Conservation (phyloP, 1,140 invertebrate species). For the Plectrocnemia conspersa region DNA sequence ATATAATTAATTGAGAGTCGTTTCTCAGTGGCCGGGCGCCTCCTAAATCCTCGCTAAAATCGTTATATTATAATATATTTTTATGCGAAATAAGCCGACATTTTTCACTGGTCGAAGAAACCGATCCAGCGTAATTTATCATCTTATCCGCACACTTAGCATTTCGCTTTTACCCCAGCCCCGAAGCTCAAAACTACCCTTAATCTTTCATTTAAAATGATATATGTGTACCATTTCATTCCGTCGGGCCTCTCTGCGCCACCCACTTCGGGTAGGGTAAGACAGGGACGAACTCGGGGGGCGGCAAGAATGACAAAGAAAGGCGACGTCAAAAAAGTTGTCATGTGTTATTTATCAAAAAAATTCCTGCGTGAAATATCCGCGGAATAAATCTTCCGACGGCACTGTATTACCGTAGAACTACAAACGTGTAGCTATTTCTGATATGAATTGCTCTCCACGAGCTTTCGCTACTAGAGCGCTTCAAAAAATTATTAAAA, state of each 20-base stretch:
- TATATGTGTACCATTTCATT: conserved; percentile 34
- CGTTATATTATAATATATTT: not conserved
- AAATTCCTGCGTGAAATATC: conserved; percentile 32
- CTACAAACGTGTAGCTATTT: conserved; percentile 27
- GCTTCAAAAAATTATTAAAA: no score
- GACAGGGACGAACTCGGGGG: conserved; percentile 1
- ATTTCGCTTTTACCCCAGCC: conserved; percentile 27
- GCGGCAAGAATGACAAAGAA: conserved; percentile 27
- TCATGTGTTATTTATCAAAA: conserved; percentile 36
- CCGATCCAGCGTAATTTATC: conserved; percentile 30
- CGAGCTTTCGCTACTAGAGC: not conserved
- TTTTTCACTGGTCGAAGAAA: conserved; percentile 17
- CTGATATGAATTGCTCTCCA: conserved; percentile 11
- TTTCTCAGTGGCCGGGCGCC: no score
- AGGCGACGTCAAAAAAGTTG: conserved; percentile 35
- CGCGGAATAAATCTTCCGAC: conserved; percentile 25
- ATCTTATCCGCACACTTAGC: conserved; percentile 32
- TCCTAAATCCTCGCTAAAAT: not conserved
- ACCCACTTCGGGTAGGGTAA: conserved; percentile 12
- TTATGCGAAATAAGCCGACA: conserved; percentile 5
- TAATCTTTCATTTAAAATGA: conserved; percentile 36
- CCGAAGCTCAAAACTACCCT: conserved; percentile 28
- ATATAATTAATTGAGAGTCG: no score
- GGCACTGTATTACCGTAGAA: conserved; percentile 19
- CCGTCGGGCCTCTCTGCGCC: conserved; percentile 6